phyloP scores from a whole-genome alignment of 2,888 invertebrate species.

The Perizoma flavofasciatum region DNA sequence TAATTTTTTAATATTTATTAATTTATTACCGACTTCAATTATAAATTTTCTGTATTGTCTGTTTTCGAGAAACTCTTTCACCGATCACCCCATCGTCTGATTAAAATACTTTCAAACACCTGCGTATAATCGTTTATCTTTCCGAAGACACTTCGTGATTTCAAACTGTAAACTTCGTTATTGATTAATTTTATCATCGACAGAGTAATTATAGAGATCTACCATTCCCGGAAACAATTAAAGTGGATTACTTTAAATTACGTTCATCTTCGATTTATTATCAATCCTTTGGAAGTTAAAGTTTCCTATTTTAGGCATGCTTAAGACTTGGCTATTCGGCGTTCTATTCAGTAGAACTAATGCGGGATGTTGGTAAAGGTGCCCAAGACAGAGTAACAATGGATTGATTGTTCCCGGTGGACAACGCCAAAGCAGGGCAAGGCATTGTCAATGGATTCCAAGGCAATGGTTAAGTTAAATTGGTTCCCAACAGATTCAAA shows the following conservation, averaged over 20 bases:
- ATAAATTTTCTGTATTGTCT: not conserved
- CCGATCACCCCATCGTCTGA: constrained; percentile 41
- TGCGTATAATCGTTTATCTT: constrained; percentile 59
- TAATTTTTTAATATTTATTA: not conserved
- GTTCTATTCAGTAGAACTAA: not conserved
- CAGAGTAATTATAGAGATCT: constrained; percentile 44
- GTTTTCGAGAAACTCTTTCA: constrained; percentile 17
- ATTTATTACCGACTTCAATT: not conserved
- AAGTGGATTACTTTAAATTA: too few species aligned
- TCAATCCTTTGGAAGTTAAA: not conserved
- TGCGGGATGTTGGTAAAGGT: constrained; percentile 7
- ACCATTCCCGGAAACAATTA: constrained; percentile 34
- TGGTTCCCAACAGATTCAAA: constrained; percentile 47
- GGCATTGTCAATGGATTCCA: constrained; percentile 38
- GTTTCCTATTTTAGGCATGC: too few species aligned
- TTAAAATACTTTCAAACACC: constrained; percentile 58
- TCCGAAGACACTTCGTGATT: constrained; percentile 51
- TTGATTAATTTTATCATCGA: constrained; percentile 45
- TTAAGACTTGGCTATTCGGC: not conserved
- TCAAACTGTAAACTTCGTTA: constrained; percentile 56
- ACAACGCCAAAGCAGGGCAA: constrained; percentile 27
- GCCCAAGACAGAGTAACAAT: constrained; percentile 25
- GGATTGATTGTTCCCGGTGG: constrained; percentile 37
- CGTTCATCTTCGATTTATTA: not conserved
- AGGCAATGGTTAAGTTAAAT: constrained; percentile 54